Evolutionary conservation across 2,888 invertebrate genomes (phyloP).

Genomic region (Dynastes grantii): DNA sequence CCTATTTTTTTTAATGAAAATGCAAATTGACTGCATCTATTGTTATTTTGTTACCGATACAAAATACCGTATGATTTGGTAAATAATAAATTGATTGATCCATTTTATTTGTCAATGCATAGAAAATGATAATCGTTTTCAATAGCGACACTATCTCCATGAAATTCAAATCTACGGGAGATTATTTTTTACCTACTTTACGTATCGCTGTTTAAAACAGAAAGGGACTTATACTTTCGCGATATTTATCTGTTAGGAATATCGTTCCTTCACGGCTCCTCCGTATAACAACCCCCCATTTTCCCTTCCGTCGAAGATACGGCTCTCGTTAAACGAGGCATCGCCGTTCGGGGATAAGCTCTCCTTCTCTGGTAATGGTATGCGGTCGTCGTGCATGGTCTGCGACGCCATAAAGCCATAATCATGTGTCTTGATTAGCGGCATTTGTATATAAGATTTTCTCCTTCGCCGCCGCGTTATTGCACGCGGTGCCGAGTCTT

Average conservation of each 20-base stretch:
- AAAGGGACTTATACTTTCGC: conserved; percentile 22
- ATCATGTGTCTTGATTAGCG: conserved; percentile 72
- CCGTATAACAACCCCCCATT: conserved; percentile 18
- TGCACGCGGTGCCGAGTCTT: conserved; percentile 58
- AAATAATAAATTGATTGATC: too few species aligned
- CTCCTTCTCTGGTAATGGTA: conserved; percentile 53
- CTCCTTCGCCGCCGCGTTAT: conserved; percentile 62
- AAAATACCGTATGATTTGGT: too few species aligned
- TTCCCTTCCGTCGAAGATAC: conserved; percentile 29
- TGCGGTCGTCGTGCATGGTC: conserved; percentile 65
- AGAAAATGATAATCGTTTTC: too few species aligned
- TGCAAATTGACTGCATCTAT: too few species aligned
- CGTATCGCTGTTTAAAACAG: conserved; percentile 23
- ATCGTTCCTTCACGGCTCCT: conserved; percentile 9
- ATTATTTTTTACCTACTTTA: neutral
- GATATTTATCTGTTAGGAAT: conserved; percentile 21
- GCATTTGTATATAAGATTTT: conserved; percentile 70
- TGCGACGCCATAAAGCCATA: conserved; percentile 66
- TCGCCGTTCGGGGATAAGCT: conserved; percentile 49
- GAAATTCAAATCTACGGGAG: too few species aligned
- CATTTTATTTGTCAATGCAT: too few species aligned
- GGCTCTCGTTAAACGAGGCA: conserved; percentile 26
- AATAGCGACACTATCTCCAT: neutral
- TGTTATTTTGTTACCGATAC: too few species aligned
- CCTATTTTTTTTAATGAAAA: too few species aligned